Conservation (phyloP, 2,888 invertebrate genomes). For the Nasonia oneida region DNA sequence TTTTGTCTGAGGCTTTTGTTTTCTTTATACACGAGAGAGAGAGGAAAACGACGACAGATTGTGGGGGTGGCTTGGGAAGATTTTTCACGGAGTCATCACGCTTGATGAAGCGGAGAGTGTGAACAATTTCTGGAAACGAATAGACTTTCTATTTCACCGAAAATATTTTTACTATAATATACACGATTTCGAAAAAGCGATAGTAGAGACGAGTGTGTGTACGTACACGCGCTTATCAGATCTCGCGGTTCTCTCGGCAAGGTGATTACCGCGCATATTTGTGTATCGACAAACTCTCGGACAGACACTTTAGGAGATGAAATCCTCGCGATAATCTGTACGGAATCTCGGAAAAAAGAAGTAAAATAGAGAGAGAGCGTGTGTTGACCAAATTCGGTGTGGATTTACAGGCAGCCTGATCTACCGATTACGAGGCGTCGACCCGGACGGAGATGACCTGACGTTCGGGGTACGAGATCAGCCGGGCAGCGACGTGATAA, state of each 20-base stretch:
- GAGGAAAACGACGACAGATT: background rate
- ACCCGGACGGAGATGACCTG: constrained; percentile 92
- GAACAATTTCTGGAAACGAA: background rate
- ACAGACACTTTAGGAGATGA: constrained; percentile 7
- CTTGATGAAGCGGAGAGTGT: background rate
- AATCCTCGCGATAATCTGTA: background rate
- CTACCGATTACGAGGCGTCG: constrained; percentile 89
- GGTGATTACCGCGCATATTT: constrained; percentile 22
- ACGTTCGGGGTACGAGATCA: constrained; percentile 91
- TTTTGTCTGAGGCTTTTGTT: background rate
- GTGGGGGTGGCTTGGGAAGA: background rate
- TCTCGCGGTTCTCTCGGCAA: background rate
- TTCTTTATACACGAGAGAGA: background rate
- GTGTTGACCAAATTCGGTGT: constrained; percentile 9
- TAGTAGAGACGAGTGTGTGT: background rate
- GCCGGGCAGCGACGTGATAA: constrained; percentile 90
- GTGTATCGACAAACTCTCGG: background rate
- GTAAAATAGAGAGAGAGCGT: background rate
- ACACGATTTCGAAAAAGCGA: background rate
- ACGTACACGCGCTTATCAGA: constrained; percentile 21
- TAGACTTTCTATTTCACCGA: background rate
- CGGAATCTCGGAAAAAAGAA: background rate
- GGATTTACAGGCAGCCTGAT: constrained; percentile 87
- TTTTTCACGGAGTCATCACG: background rate
- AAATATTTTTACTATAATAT: background rate